phyloP scores from a whole-genome alignment of 1,140 invertebrate species.

The Phymastichus coffea region DNA sequence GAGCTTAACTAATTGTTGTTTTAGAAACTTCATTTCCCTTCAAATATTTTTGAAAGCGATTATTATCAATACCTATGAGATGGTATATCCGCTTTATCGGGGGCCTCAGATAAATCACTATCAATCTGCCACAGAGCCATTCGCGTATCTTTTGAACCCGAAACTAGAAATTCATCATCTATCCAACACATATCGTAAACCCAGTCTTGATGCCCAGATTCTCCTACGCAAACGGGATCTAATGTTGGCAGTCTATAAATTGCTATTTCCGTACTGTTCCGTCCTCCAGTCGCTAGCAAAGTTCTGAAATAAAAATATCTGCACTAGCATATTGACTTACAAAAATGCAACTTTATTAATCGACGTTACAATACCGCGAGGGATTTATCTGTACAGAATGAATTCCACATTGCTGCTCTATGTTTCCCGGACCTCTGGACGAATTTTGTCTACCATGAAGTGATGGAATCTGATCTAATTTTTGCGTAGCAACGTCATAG shows the following conservation, averaged over 20 bases:
- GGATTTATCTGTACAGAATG: constrained; percentile 94
- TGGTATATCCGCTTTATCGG: constrained; percentile 56
- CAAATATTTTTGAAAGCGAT: too few species aligned
- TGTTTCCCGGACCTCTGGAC: constrained; percentile 51
- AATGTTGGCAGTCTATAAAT: constrained; percentile 90
- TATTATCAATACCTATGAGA: constrained; percentile 51
- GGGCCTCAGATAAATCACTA: constrained; percentile 60
- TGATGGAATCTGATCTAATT: constrained; percentile 82
- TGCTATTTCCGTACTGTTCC: constrained; percentile 90
- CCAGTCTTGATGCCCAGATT: constrained; percentile 89
- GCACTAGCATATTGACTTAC: too few species aligned
- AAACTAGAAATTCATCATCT: constrained; percentile 93
- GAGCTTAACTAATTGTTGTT: too few species aligned
- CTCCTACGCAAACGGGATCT: constrained; percentile 93
- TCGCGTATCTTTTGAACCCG: constrained; percentile 87
- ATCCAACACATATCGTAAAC: constrained; percentile 96
- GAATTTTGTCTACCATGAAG: constrained; percentile 65
- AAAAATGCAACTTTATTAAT: background rate
- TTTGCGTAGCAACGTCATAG: constrained; percentile 52
- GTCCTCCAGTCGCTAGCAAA: constrained; percentile 87
- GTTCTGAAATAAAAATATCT: constrained; percentile 55
- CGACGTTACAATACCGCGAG: constrained; percentile 58
- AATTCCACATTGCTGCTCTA: constrained; percentile 81
- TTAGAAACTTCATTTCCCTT: too few species aligned
- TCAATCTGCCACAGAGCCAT: constrained; percentile 77